Percentiles rank a stretch among this genome's conserved stretches.
These are phyloP conservation scores for Anabacerthia variegaticeps DNA, from an alignment of 2,797 vertebrate genomes.

Conservation along the genomic window DNA sequence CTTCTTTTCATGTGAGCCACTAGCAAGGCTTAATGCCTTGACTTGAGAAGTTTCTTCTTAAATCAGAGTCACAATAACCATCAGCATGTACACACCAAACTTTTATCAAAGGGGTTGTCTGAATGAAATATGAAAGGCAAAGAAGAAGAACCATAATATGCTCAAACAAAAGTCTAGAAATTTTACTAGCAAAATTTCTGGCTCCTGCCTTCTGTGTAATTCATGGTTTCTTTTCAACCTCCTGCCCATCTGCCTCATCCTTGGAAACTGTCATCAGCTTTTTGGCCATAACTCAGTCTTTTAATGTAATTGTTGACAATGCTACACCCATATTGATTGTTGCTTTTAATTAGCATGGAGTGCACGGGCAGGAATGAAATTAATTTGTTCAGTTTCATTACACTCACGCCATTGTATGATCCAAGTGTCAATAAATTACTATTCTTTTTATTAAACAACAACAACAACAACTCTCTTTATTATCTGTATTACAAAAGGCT, in stretches of 20 bases:
- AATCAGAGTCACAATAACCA: not conserved
- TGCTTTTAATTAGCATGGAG: slow-evolving; percentile 61
- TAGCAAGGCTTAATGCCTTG: not conserved
- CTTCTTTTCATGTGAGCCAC: not conserved
- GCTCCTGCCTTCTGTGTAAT: not conserved
- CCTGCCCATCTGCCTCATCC: not conserved
- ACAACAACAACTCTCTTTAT: slow-evolving; percentile 5
- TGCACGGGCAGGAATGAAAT: slow-evolving; percentile 13
- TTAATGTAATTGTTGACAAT: slow-evolving; percentile 12
- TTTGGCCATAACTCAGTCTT: not conserved
- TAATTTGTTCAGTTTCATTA: slow-evolving; percentile 43
- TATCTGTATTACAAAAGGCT: slow-evolving; percentile 26
- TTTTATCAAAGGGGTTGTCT: not conserved
- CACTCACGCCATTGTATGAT: slow-evolving; percentile 13
- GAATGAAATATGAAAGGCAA: not conserved
- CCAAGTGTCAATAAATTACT: slow-evolving; percentile 68
- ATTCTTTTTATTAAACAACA: slow-evolving; percentile 64
- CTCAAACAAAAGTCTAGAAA: not conserved
- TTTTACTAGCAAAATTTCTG: not conserved
- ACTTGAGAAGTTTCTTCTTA: not conserved
- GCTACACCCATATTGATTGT: slow-evolving; percentile 49
- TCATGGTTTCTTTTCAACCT: not conserved
- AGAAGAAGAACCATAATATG: not conserved
- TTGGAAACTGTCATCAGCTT: not conserved
- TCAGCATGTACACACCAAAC: not conserved